These are phyloP conservation scores for Aproaerema taeniolella DNA, from an alignment of 2,888 invertebrate species.

Conservation along the genomic window DNA sequence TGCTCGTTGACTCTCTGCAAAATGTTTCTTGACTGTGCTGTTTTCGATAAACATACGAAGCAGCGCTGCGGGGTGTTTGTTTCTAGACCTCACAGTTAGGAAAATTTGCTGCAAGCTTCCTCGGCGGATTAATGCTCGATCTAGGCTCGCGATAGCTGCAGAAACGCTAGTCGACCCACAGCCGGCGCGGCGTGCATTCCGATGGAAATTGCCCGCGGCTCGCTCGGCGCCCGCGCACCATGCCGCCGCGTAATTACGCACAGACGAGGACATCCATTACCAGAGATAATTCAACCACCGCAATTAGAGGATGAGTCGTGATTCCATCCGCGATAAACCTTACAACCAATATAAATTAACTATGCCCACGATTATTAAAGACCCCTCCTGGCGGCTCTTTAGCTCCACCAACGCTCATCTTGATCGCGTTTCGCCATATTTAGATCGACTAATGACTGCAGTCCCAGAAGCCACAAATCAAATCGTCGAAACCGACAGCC, in stretches of 20 bases:
- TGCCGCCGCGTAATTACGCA: conserved; percentile 51
- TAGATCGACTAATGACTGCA: conserved; percentile 21
- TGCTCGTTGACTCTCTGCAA: too few species aligned
- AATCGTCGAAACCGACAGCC: conserved; percentile 45
- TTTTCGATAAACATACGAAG: too few species aligned
- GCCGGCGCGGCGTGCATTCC: conserved; percentile 49
- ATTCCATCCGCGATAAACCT: conserved; percentile 46
- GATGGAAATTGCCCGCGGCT: conserved; percentile 57
- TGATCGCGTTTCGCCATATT: conserved; percentile 34
- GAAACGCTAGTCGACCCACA: conserved; percentile 58
- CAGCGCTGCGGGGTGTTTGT: too few species aligned
- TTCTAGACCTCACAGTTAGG: conserved; percentile 8
- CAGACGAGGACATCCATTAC: conserved; percentile 64
- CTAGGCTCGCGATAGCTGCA: conserved; percentile 42
- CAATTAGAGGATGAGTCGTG: conserved; percentile 60
- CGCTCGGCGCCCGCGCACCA: conserved; percentile 15
- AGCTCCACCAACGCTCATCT: conserved; percentile 33
- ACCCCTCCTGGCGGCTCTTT: conserved; percentile 38
- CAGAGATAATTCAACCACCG: conserved; percentile 59
- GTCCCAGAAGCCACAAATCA: conserved; percentile 35
- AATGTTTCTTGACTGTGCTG: too few species aligned
- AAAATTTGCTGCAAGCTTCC: conserved; percentile 5
- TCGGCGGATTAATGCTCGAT: conserved; percentile 32
- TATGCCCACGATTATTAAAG: conserved; percentile 40
- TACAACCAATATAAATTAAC: conserved; percentile 43